Percentiles rank a stretch among this genome's conserved stretches.
These are phyloP conservation scores for Drosophila micromelanica DNA, from an alignment of 1,140 invertebrate species.

Conservation along the genomic window DNA sequence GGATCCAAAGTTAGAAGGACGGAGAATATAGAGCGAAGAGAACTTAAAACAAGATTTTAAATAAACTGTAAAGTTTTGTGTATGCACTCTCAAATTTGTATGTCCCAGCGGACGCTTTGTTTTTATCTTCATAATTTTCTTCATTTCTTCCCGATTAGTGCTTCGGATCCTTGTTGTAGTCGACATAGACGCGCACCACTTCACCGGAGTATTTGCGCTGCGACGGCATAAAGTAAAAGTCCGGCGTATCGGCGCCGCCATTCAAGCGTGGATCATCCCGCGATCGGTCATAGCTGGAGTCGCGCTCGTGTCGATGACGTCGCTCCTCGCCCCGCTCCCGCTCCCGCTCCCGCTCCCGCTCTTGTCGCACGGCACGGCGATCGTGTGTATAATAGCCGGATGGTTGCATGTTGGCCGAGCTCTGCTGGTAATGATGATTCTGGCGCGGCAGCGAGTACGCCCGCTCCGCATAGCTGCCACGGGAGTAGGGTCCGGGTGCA, in stretches of 20 bases:
- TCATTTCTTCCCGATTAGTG: constrained; percentile 83
- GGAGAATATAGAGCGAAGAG: constrained; percentile 34
- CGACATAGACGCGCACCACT: constrained; percentile 95
- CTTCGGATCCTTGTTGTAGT: constrained; percentile 88
- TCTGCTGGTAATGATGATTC: constrained; percentile 76
- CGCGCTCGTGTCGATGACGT: constrained; percentile 62
- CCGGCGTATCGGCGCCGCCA: constrained; percentile 87
- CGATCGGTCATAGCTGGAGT: constrained; percentile 64
- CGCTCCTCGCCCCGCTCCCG: constrained; percentile 59
- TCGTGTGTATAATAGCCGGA: constrained; percentile 85
- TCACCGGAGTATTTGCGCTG: constrained; percentile 96
- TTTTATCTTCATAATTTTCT: constrained; percentile 80
- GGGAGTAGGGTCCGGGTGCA: constrained; percentile 61
- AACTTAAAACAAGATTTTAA: constrained; percentile 61
- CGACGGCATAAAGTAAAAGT: constrained; percentile 98
- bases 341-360: constrained; percentile 38
- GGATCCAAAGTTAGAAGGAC: constrained; percentile 15
- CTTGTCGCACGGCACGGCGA: constrained; percentile 62
- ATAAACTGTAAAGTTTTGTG: constrained; percentile 46
- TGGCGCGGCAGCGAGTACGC: constrained; percentile 78
- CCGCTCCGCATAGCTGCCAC: constrained; percentile 84
- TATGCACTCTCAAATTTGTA: constrained; percentile 37
- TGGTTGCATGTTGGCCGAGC: constrained; percentile 77
- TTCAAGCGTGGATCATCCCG: constrained; percentile 78
- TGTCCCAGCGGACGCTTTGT: constrained; percentile 3